Evolutionary conservation across 2,113 vertebrate species (phyloP).

Genomic region (Mus spicilegus): DNA sequence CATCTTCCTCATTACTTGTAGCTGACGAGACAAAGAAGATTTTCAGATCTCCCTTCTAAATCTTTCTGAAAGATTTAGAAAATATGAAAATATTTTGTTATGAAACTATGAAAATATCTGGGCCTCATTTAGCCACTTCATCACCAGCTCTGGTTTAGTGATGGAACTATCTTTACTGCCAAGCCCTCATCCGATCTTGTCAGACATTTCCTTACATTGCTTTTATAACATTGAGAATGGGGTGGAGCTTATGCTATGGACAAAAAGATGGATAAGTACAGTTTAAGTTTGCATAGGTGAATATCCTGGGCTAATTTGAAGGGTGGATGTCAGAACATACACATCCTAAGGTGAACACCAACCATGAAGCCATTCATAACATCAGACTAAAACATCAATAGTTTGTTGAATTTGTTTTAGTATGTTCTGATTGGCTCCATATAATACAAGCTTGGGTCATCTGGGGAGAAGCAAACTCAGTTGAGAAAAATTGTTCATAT

Average conservation of each 20-base stretch:
- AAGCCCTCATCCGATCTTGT: background rate
- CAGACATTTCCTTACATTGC: background rate
- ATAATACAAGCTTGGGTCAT: background rate
- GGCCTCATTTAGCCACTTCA: background rate
- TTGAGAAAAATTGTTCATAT: background rate
- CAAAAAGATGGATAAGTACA: background rate
- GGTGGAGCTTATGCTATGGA: background rate
- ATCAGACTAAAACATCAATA: constrained; percentile 78
- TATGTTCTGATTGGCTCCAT: constrained; percentile 50
- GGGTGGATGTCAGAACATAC: background rate
- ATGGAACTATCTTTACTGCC: background rate
- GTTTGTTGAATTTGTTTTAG: constrained; percentile 79
- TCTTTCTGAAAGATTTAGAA: background rate
- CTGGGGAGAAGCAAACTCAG: background rate
- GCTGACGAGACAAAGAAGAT: background rate
- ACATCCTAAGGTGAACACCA: constrained; percentile 46
- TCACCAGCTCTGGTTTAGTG: background rate
- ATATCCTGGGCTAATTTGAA: background rate
- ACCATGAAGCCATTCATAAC: constrained; percentile 68
- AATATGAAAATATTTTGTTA: background rate
- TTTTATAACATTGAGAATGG: background rate
- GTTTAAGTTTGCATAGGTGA: background rate
- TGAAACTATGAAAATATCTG: background rate
- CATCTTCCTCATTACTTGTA: background rate
- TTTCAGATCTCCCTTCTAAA: background rate